A percentile compares a stretch with the other conserved stretches of the same genome.
Conservation (phyloP, 2,888 invertebrate species). For the Drosophila lacicola region DNA sequence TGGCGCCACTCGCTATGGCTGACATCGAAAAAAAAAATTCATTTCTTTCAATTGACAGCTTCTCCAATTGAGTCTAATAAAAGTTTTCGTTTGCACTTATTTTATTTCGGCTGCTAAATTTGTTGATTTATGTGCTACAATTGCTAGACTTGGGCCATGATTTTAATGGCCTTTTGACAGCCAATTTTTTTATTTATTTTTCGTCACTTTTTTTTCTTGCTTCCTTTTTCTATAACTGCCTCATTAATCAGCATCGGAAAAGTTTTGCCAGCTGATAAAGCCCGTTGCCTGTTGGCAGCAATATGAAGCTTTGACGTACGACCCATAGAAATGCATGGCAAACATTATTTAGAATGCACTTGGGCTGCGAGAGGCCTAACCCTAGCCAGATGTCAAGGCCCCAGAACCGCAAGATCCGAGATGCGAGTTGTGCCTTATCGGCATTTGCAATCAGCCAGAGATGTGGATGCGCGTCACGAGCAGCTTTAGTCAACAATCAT, state of each 20-base stretch:
- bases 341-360: constrained; percentile 34
- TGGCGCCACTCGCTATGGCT: constrained; percentile 29
- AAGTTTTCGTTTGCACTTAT: constrained; percentile 60
- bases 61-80: constrained; percentile 82
- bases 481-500: constrained; percentile 42
- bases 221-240: constrained; percentile 9
- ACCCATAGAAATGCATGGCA: constrained; percentile 24
- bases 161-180: constrained; percentile 57
- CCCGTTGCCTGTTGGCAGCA: too few species aligned
- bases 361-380: constrained; percentile 20
- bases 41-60: constrained; percentile 72
- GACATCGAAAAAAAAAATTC: constrained; percentile 30
- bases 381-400: constrained; percentile 50
- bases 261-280: constrained; percentile 49
- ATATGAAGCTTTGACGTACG: constrained; percentile 34
- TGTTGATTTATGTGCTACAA: constrained; percentile 80
- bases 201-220: not conserved
- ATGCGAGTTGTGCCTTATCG: constrained; percentile 27
- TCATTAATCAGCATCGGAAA: constrained; percentile 62
- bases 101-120: constrained; percentile 58
- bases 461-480: constrained; percentile 54
- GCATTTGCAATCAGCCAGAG: constrained; percentile 16
- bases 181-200: constrained; percentile 2
- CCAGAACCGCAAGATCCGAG: constrained; percentile 23
- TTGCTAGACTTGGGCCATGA: constrained; percentile 62